Conservation (phyloP, 2,797 vertebrate species). For the Acridotheres tristis region DNA sequence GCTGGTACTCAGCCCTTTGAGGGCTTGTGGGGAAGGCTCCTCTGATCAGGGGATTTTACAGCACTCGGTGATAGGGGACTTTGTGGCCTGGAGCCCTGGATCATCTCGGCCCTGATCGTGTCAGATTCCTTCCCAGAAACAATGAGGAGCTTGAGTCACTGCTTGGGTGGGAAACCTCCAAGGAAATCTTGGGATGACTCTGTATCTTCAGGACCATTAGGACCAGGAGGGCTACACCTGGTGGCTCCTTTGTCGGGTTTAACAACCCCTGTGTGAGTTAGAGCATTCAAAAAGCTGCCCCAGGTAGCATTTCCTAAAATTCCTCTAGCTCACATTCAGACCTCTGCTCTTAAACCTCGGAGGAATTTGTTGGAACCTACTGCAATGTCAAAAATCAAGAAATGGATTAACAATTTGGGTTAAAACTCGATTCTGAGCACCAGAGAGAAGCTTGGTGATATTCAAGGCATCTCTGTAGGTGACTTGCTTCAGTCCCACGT, state of each 20-base stretch:
- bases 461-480: background rate
- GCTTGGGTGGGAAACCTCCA: constrained; percentile 22
- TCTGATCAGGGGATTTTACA: constrained; percentile 45
- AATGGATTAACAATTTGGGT: background rate
- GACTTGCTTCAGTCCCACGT: background rate
- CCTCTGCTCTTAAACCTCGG: background rate
- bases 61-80: constrained; percentile 44
- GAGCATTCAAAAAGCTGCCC: background rate
- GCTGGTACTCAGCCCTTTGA: constrained; percentile 20
- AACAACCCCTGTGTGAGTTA: background rate
- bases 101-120: background rate
- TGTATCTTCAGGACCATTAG: background rate
- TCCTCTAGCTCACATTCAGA: background rate
- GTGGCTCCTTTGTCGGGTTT: background rate
- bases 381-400: background rate
- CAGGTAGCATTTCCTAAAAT: background rate
- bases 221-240: background rate
- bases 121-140: constrained; percentile 33
- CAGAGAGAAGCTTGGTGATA: background rate
- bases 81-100: background rate
- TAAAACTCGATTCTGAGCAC: background rate
- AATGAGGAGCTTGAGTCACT: constrained; percentile 22
- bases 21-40: background rate
- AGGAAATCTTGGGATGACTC: background rate
- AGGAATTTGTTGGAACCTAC: background rate